phyloP scores from a whole-genome alignment of 2,113 vertebrate species.

The Paramormyrops kingsleyae region DNA sequence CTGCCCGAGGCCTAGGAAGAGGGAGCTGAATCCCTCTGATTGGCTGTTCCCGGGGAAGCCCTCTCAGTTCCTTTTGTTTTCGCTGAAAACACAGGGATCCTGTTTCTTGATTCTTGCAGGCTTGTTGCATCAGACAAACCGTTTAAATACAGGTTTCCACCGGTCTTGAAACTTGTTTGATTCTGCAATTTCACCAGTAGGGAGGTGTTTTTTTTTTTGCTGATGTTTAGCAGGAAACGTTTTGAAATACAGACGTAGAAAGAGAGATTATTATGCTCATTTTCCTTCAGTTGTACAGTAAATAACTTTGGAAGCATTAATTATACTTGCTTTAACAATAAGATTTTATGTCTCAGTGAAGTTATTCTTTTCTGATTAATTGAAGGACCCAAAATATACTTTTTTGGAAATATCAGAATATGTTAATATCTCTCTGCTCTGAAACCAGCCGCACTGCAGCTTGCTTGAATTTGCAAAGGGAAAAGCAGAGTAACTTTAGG shows the following conservation, averaged over 20 bases:
- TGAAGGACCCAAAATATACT: neutral
- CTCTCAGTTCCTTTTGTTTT: constrained; percentile 37
- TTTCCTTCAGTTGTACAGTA: neutral
- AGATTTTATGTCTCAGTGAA: neutral
- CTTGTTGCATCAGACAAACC: constrained; percentile 63
- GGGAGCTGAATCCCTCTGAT: constrained; percentile 32
- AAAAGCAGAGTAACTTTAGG: constrained; percentile 43
- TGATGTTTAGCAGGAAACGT: neutral
- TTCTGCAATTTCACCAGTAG: constrained; percentile 31
- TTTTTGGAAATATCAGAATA: constrained; percentile 47
- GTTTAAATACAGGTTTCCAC: constrained; percentile 54
- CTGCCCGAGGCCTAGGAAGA: constrained; percentile 19
- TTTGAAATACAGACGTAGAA: neutral
- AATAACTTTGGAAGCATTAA: constrained; percentile 19
- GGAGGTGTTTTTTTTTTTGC: neutral
- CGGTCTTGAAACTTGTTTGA: constrained; percentile 34
- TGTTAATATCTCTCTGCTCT: constrained; percentile 53
- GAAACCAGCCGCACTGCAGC: constrained; percentile 41
- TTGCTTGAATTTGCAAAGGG: constrained; percentile 45
- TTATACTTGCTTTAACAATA: constrained; percentile 6
- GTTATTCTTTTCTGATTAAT: neutral
- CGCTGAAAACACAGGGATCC: constrained; percentile 47
- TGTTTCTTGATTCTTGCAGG: constrained; percentile 56
- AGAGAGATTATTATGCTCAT: neutral
- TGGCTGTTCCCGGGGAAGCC: constrained; percentile 50